Evolutionary conservation across 2,113 vertebrate species (phyloP).

Genomic region (Phyllostomus discolor): DNA sequence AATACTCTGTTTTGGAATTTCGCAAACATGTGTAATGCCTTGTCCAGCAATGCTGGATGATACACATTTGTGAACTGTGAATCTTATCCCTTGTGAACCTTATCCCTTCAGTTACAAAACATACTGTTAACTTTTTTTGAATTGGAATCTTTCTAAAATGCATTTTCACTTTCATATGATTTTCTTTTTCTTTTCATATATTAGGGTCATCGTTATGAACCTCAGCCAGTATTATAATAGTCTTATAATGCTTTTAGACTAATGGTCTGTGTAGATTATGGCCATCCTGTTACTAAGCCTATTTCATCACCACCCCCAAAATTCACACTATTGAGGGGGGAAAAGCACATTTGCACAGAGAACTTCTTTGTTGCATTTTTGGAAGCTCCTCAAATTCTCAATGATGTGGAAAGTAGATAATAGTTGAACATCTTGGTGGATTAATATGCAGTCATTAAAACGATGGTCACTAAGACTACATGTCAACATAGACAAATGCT

Average conservation of each 20-base stretch:
- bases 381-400: conserved; percentile 44
- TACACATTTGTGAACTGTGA: conserved; percentile 18
- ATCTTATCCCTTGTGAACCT: neutral
- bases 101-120: conserved; percentile 12
- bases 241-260: neutral
- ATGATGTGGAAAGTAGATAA: neutral
- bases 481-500: conserved; percentile 19
- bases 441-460: conserved; percentile 61
- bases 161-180: conserved; percentile 37
- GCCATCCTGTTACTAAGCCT: neutral
- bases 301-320: neutral
- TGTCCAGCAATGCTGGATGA: neutral
- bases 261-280: neutral
- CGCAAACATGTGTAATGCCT: conserved; percentile 5
- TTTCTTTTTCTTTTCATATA: conserved; percentile 42
- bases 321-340: neutral
- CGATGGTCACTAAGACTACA: conserved; percentile 32
- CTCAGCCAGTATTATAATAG: neutral
- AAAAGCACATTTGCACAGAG: neutral
- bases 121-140: conserved; percentile 30
- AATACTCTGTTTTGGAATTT: conserved; percentile 12
- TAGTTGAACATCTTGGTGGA: neutral
- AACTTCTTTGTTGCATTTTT: conserved; percentile 37
- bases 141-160: conserved; percentile 43
- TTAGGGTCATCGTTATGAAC: conserved; percentile 32